A percentile compares a stretch with the other conserved stretches of the same genome.
Conservation (phyloP, 53 echinoderm and acorn worm genomes). For the Zoroaster sp. region DNA sequence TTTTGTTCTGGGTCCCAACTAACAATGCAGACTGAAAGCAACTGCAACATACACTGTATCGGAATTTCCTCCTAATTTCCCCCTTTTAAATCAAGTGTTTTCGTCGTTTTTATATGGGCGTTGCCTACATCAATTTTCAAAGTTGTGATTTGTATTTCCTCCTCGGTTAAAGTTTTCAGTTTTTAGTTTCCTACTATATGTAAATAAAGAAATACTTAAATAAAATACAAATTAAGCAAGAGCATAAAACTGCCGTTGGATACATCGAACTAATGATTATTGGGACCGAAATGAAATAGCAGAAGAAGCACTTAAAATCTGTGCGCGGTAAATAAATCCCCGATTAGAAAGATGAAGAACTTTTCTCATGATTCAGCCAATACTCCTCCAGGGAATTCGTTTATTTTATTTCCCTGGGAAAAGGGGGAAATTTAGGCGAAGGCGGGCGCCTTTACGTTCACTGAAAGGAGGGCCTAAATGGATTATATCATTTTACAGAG, state of each 20-base stretch:
- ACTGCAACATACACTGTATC: too few species aligned
- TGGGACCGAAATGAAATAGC: neutral
- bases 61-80: too few species aligned
- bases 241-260: neutral
- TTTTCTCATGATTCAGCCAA: neutral
- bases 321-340: neutral
- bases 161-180: too few species aligned
- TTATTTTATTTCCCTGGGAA: neutral
- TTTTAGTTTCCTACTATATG: too few species aligned
- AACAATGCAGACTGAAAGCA: too few species aligned
- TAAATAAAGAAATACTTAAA: too few species aligned
- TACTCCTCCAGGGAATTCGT: neutral
- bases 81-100: too few species aligned
- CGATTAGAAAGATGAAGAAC: neutral
- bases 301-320: neutral
- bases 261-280: neutral
- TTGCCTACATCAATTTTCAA: too few species aligned
- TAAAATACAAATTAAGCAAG: neutral
- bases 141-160: too few species aligned
- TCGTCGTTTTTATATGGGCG: too few species aligned
- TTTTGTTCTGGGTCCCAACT: too few species aligned
- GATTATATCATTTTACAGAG: conserved; percentile 10
- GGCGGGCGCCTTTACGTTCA: neutral
- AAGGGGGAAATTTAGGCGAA: neutral
- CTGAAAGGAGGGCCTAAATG: neutral